Evolutionary conservation across 2,797 vertebrate genomes (phyloP), one percentile per base, ranked within the genome.

Genomic region (Potorous gilbertii): DNA sequence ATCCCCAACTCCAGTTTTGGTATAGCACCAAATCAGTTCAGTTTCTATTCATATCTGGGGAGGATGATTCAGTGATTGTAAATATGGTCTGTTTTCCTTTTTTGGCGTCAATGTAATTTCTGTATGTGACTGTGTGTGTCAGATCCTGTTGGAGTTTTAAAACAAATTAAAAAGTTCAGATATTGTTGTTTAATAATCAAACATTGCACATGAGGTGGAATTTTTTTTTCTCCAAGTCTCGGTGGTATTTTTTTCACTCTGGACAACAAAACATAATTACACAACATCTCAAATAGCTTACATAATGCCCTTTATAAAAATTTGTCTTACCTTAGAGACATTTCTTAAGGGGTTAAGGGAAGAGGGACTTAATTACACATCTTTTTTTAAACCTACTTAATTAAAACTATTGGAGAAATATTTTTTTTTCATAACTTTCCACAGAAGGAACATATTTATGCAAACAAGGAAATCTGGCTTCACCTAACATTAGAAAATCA

Each of bases 321-420:
- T 92, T 96, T 96, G 59, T 92, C 97, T 97, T 98, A 98, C 96
- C 96, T 98, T 94, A 97, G 98, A 98, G 97, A 96, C 96, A 98
- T 97, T 98, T 98, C 98, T 98, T 98, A 97, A 97, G 96, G 96
- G 95, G 94, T 98, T 98, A 98, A 98, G 95, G 93, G 97, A 96
- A 97, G 95, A 98, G 96, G 96, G 97, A 97, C 13, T 98, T 98
- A 98, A 98, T 98, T 98, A 98, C 95, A 95, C 93, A 96, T 97
- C 97, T 46, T 81, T 59, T 74, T 66, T 66, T 98, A 92, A 97
- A 98, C 98, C 98, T 93, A 96, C 93, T 95, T 96, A 98, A 97
- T 98, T 96, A 98, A 98, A 98, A 97, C 98, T 98, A 98, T 97
- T 95, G 95, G 91, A 2, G 87, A 98, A 98, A 98, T 98, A 98